Percentiles rank a stretch among this genome's conserved stretches.
Conservation (phyloP, 2,797 vertebrate species). For the Chloroceryle inda region DNA sequence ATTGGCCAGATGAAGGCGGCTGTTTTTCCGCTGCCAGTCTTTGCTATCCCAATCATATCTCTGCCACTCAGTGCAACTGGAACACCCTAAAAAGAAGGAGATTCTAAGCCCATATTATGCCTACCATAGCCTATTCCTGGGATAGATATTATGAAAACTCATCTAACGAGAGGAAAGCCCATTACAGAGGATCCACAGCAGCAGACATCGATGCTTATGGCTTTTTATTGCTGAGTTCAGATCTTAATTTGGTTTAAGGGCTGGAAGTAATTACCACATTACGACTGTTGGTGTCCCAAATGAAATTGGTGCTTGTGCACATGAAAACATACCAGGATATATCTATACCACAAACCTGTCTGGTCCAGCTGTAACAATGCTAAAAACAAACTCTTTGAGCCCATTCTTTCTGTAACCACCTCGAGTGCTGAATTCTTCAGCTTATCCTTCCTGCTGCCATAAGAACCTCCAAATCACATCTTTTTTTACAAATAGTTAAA, state of each 20-base stretch:
- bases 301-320: not conserved
- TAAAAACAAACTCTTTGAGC: not conserved
- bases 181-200: not conserved
- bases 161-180: not conserved
- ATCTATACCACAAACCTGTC: not conserved
- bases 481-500: not conserved
- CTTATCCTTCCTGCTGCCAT: not conserved
- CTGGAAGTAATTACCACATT: not conserved
- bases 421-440: not conserved
- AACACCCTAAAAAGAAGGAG: constrained; percentile 85
- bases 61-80: constrained; percentile 96
- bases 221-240: not conserved
- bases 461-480: not conserved
- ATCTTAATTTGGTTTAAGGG: not conserved
- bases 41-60: constrained; percentile 99
- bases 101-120: not conserved
- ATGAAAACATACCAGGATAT: not conserved
- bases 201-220: fast-evolving
- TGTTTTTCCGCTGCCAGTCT: constrained; percentile 98
- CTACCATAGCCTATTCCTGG: not conserved
- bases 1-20: constrained; percentile 99
- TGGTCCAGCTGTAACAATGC: not conserved
- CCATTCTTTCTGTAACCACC: not conserved
- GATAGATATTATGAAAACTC: not conserved
- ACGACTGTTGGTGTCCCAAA: not conserved